Base-by-base conservation (phyloP, 2,797 vertebrate genomes). In the Poliocrania exsul region DNA sequence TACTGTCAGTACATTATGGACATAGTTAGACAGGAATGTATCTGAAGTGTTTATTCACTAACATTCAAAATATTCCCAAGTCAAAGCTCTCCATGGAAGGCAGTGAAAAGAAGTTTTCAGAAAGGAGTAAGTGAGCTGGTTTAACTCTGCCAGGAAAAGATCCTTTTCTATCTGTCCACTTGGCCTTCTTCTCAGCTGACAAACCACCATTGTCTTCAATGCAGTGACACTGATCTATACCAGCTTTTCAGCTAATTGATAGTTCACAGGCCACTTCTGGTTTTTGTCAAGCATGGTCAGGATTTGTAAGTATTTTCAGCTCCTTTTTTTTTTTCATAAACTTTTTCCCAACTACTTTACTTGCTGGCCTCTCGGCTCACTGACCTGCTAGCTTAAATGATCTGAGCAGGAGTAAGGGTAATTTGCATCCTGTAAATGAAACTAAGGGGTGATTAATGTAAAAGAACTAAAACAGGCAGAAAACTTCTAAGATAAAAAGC, bases 191-290 rank as follows among this genome's bases (percentile, higher is more conserved):
- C 92, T 96, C 70, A 86, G 67, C 81, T 93, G 96, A 92, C 74
- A 96, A 95, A 73, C 81, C 83, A 92, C 73, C 64, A 95, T 86
- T 96, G 94, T 97, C 88, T 95, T 92, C 93, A 82, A 42, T 53
- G 74, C 85, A 88, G 60, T 90, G 82, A 95, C 88, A 82, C 77
- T 95, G 94, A 95, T 95, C 94, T 93, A 82, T 87, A 94, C 92
- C 94, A 95, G 90, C 93, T 92, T 94, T 95, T 93, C 90, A 88
- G 88, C 67, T 95, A 95, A 90, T 90, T 74, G 83, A 84, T 92
- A 79, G 58, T 82, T 93, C 83, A 92, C 83, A 93, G 90, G 74
- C 86, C 44, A 42, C 49, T 95, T 95, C 92, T 97, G 95, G 0
- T 81, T 93, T 95, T 94, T 94, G 83, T 96, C 93, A 95, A 92